These are phyloP conservation scores for Syrista parreyssii DNA, from an alignment of 2,888 invertebrate species.

Conservation along the genomic window DNA sequence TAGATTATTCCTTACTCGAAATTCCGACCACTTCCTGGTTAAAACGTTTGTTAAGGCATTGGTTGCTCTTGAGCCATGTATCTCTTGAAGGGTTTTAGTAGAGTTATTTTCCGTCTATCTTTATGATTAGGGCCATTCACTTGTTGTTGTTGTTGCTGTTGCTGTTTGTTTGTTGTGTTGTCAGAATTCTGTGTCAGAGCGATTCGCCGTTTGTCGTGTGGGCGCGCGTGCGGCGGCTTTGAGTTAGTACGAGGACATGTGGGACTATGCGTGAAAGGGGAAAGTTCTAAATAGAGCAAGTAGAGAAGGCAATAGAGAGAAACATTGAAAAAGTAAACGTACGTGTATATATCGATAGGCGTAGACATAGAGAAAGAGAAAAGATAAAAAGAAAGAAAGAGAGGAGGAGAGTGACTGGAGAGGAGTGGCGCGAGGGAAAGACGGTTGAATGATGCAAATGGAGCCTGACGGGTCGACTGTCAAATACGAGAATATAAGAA, in stretches of 20 bases:
- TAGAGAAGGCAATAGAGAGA: constrained; percentile 3
- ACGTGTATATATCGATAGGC: constrained; percentile 7
- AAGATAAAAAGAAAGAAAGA: not conserved
- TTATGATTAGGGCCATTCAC: constrained; percentile 4
- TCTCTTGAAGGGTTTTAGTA: too few species aligned
- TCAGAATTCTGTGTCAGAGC: constrained; percentile 19
- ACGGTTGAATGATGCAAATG: too few species aligned
- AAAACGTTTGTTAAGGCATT: too few species aligned
- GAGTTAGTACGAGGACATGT: constrained; percentile 18
- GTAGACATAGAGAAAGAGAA: not conserved
- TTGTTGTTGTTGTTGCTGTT: not conserved
- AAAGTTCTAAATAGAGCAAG: not conserved
- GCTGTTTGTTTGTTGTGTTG: constrained; percentile 13
- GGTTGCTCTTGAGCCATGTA: too few species aligned
- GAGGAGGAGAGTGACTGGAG: not conserved
- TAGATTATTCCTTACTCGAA: too few species aligned
- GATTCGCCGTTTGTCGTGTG: constrained; percentile 50
- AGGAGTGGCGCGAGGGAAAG: too few species aligned
- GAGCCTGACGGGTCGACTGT: too few species aligned
- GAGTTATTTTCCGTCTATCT: not conserved
- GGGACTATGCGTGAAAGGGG: constrained; percentile 2
- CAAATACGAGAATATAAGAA: too few species aligned
- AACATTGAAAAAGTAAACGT: not conserved
- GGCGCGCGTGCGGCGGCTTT: constrained; percentile 61
- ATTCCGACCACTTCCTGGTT: too few species aligned